Conservation (phyloP, 1,140 invertebrate species). For the Theocolax elegans region DNA sequence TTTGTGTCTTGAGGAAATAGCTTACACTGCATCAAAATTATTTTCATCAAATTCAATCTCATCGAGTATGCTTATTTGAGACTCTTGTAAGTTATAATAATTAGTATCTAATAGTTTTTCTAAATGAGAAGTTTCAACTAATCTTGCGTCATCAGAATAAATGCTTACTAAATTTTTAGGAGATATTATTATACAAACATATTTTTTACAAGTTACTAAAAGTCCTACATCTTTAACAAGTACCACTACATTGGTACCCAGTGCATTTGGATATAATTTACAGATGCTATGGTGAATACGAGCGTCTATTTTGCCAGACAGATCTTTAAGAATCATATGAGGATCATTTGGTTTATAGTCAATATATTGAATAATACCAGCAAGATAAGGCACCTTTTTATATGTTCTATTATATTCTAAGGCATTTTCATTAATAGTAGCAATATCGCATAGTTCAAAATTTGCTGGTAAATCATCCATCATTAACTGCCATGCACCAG, state of each 20-base stretch:
- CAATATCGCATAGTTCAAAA: conserved; percentile 57
- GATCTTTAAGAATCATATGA: conserved; percentile 58
- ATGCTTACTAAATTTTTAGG: conserved; percentile 55
- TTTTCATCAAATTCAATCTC: conserved; percentile 1
- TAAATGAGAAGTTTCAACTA: conserved; percentile 48
- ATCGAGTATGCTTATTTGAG: background rate
- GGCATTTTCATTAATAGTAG: conserved; percentile 51
- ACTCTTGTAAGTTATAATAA: conserved; percentile 5
- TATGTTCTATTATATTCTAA: conserved; percentile 44
- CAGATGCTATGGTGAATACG: conserved; percentile 58
- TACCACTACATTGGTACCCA: conserved; percentile 57
- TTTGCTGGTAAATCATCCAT: conserved; percentile 55
- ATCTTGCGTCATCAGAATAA: conserved; percentile 53
- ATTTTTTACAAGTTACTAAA: conserved; percentile 50
- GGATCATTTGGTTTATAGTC: conserved; percentile 59
- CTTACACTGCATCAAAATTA: conserved; percentile 1
- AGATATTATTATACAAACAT: conserved; percentile 55
- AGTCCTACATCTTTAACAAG: conserved; percentile 56
- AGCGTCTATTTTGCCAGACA: conserved; percentile 57
- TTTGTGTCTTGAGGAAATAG: no score
- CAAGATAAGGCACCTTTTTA: conserved; percentile 55
- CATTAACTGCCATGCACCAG: conserved; percentile 62
- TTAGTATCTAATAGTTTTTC: conserved; percentile 37
- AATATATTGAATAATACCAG: conserved; percentile 57
- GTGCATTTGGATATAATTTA: conserved; percentile 54